Evolutionary conservation across 2,797 vertebrate genomes (phyloP).

Genomic region (Xenopus petersii): DNA sequence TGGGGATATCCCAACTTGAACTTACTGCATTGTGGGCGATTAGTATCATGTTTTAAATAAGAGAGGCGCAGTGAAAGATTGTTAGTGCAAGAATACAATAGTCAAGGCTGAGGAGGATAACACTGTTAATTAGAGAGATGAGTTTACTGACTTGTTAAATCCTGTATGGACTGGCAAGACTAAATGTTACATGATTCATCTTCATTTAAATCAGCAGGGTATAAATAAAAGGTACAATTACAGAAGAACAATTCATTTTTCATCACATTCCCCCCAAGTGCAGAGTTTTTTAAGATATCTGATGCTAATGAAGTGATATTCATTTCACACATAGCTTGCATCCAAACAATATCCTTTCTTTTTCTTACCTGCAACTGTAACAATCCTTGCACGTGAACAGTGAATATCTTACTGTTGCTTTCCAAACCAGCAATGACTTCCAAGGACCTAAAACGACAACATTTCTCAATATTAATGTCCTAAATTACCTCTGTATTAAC

Average conservation of each 20-base stretch:
- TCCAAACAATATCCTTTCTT: neutral
- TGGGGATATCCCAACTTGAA: too few relatives aligned
- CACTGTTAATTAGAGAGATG: neutral
- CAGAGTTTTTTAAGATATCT: too few relatives aligned
- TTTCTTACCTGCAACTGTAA: conserved; percentile 87
- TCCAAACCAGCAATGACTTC: conserved; percentile 90
- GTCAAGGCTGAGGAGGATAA: too few relatives aligned
- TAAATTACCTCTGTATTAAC: too few relatives aligned
- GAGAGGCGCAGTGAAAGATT: too few relatives aligned
- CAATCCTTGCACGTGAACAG: conserved; percentile 84
- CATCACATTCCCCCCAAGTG: too few relatives aligned
- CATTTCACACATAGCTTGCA: neutral
- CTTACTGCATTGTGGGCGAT: too few relatives aligned
- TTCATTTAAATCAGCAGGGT: neutral
- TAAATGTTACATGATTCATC: neutral
- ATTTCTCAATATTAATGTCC: neutral
- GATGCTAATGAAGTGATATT: too few relatives aligned
- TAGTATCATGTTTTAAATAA: too few relatives aligned
- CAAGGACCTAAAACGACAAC: conserved; percentile 72
- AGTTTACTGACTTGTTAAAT: neutral
- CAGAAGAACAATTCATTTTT: too few relatives aligned
- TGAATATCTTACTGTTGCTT: conserved; percentile 90
- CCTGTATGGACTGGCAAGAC: neutral
- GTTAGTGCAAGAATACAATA: too few relatives aligned
- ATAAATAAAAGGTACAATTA: too few relatives aligned